Base-by-base conservation (phyloP, 1,140 invertebrate species). In the Procambarus virginalis region DNA sequence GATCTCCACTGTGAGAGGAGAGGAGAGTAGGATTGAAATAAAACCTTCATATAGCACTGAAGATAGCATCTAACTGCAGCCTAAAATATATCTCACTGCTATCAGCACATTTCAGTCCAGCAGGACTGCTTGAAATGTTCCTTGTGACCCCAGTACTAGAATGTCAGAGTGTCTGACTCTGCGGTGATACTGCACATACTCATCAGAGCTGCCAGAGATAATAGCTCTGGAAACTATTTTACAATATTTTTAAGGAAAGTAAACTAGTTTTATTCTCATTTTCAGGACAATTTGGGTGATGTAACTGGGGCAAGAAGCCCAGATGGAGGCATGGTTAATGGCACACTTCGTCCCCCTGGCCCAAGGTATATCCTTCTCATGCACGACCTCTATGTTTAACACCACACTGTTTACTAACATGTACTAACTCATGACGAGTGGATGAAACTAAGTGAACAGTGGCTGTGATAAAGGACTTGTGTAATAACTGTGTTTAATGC, bases 321-420 rank as follows among this genome's bases (percentile, higher is more conserved):
- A 45, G 84, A 79, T 60, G 76, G 84, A 86, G 84, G 58, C 22
- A 58, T 86, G 75, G 84, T 86, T 3, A 86, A 79, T 22, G 76
- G 84, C 12, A 86, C 76, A 17, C 76, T 86, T 12, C 76, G 55
- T 22, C 84, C 84, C 10, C 51, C 84, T 68, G 75, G 76, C 8
- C 84, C 84, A 77, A 86, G 84, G 84, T 86, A 86, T 48, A 78
- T 86, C 60, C 84, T 86, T 20, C 75, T 86, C 55, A 86, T 86
- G 84, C 84, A 86, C 55, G 84, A 86, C 75, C 84, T 86, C 10
- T 86, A 86, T 76, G 84, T 86, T 48, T 86, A 79, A 85, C 48
- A 51, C 51, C 51, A 34, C 49, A 17, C 17, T 76, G 10, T 51
- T 14, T 17, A 64, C 60, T 17, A 12, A 9, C 4, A 10, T 64